Conservation (phyloP, 2,888 invertebrate genomes). For the Gastracanthus pulcherrimus region DNA sequence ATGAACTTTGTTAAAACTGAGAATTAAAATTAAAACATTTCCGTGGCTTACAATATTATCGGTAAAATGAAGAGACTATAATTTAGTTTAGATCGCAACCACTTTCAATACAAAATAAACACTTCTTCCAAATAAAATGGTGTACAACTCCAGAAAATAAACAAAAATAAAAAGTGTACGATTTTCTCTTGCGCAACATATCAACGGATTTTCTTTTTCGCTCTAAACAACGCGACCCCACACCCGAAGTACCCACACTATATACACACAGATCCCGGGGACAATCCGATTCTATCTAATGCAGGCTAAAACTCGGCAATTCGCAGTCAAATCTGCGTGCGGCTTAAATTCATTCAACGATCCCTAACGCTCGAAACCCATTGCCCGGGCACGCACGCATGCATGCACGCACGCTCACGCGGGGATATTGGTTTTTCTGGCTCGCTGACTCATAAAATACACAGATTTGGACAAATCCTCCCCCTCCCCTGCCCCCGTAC, state of each 20-base stretch:
- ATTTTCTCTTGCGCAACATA: conserved; percentile 4
- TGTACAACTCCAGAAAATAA: neutral
- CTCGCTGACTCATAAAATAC: conserved; percentile 57
- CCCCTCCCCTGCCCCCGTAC: too few relatives aligned
- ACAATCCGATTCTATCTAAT: conserved; percentile 52
- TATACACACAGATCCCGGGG: neutral
- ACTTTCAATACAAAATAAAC: neutral
- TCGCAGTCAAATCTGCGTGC: conserved; percentile 39
- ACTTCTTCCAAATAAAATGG: neutral
- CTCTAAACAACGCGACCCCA: conserved; percentile 29
- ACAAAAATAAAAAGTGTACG: neutral
- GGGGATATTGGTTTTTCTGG: conserved; percentile 56
- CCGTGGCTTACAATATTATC: too few relatives aligned
- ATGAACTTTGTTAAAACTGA: too few relatives aligned
- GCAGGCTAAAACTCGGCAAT: conserved; percentile 47
- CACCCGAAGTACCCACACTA: neutral
- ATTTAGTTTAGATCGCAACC: neutral
- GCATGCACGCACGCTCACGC: neutral
- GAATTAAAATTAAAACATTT: too few relatives aligned
- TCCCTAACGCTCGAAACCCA: conserved; percentile 19
- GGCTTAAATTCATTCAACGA: conserved; percentile 54
- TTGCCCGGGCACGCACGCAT: neutral
- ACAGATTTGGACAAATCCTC: conserved; percentile 56
- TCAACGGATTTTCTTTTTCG: conserved; percentile 5
- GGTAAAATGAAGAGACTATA: too few relatives aligned